Base-by-base conservation (phyloP, 2,888 invertebrate species). In the Latrodectus hesperus region DNA sequence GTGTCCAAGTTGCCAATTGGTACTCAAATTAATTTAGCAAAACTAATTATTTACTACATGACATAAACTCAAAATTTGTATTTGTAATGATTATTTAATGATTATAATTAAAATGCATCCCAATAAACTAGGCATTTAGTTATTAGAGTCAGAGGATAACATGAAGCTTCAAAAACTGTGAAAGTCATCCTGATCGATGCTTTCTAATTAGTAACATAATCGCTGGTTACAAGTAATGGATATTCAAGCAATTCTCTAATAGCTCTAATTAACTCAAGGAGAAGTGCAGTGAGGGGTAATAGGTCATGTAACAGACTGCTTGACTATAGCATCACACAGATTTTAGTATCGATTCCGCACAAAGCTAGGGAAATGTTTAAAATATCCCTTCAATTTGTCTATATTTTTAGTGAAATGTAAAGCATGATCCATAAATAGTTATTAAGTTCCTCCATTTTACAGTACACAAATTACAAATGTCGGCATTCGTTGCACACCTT, bases 381-480 rank as follows among this genome's bases (percentile, higher is more conserved):
- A 55, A 14, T 55, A 52, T 17, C 49, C 11, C 75, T 64, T 10
- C 9, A n/a, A 22, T 74, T 52, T 53, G 64, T 64, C 55, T 52
- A 71, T 64, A 73, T 72, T 73, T 60, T 72, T 65, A 49, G 73
- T 52, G 80, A 81, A 73, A 72, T 72, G 65, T 49, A 81, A 74
- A 52, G 64, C 60, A 67, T 16, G 72, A n/a, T 73, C 72, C 72
- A 77, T 78, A 84, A 77, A 73, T 84, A 84, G 84, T 84, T 84
- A 84, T 84, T 78, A 84, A 55, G 84, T 78, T 22, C 22, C 22
- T 22, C 64, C 77, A 73, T 78, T 77, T 84, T 84, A 78, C 77
- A 52, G 53, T 38, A 65, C 72, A 38, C 84, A 77, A 77, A 84
- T 84, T 84, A 72, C 84, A 53, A 84, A 71, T 74, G 84, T 84